phyloP scores from a whole-genome alignment of 1,140 invertebrate genomes.

The Danaus plexippus region DNA sequence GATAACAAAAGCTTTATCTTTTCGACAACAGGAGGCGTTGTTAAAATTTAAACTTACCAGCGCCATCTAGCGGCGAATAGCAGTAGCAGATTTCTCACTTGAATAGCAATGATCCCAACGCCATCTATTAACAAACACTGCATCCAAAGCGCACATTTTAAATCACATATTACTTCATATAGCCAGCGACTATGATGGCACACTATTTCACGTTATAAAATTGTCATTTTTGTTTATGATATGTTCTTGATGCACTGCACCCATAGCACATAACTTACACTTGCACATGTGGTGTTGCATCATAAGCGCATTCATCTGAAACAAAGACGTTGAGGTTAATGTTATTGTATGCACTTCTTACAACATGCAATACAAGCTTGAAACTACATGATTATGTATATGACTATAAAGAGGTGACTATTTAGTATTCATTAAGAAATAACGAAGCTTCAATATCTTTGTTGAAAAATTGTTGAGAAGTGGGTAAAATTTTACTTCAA shows the following conservation, averaged over 20 bases:
- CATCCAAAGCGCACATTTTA: slow-evolving; percentile 61
- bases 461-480: too few relatives aligned
- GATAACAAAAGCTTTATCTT: slow-evolving; percentile 15
- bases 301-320: slow-evolving; percentile 52
- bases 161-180: slow-evolving; percentile 26
- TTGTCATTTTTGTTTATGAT: slow-evolving; percentile 33
- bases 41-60: slow-evolving; percentile 37
- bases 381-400: too few relatives aligned
- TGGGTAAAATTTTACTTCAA: too few relatives aligned
- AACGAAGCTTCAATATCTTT: too few relatives aligned
- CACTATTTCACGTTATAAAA: slow-evolving; percentile 43
- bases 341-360: too few relatives aligned
- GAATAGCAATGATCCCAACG: slow-evolving; percentile 44
- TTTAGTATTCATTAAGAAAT: too few relatives aligned
- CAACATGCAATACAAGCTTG: too few relatives aligned
- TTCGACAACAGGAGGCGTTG: slow-evolving; percentile 36
- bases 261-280: slow-evolving; percentile 40
- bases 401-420: too few relatives aligned
- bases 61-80: slow-evolving; percentile 45
- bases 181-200: slow-evolving; percentile 23
- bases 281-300: slow-evolving; percentile 51
- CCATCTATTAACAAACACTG: slow-evolving; percentile 59
- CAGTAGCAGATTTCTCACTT: slow-evolving; percentile 34
- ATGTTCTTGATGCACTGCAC: slow-evolving; percentile 34
- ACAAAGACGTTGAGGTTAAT: slow-evolving; percentile 30